A percentile compares a stretch with the other conserved stretches of the same genome.
Evolutionary conservation across 2,888 invertebrate genomes (phyloP).

Genomic region (Machimus atricapillus): DNA sequence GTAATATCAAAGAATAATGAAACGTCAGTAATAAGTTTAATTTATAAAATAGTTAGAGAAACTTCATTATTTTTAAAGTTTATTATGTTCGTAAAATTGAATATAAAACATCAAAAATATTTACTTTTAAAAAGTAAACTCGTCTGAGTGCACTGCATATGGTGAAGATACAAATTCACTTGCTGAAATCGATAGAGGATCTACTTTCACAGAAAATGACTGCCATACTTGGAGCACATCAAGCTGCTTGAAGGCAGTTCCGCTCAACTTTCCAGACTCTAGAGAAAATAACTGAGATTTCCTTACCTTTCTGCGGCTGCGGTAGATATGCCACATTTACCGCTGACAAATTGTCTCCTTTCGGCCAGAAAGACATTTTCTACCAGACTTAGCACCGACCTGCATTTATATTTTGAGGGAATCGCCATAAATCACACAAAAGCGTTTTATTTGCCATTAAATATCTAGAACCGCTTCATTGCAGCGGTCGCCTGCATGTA

Average conservation of each 20-base stretch:
- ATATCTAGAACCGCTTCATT: conserved; percentile 1
- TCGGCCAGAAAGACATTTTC: background rate
- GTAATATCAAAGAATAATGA: too few species aligned
- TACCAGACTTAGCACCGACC: background rate
- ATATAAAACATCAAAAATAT: background rate
- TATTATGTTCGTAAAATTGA: background rate
- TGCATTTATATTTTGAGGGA: conserved; percentile 16
- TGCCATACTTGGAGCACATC: background rate
- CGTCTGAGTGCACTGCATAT: background rate
- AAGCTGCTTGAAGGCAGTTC: background rate
- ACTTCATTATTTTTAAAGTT: too few species aligned
- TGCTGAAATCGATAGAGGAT: background rate
- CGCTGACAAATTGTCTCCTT: conserved; percentile 5
- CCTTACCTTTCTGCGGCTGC: background rate
- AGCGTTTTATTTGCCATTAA: conserved; percentile 16
- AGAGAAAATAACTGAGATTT: background rate
- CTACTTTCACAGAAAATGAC: background rate
- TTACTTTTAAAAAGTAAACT: background rate
- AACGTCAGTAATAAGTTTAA: too few species aligned
- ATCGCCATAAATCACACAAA: conserved; percentile 16
- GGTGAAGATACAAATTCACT: background rate
- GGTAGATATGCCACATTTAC: background rate
- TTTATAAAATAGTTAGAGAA: too few species aligned
- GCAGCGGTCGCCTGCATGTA: background rate
- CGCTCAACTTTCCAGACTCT: background rate